These are phyloP conservation scores for Diabrotica undecimpunctata DNA, from an alignment of 1,140 invertebrate genomes.

Conservation along the genomic window DNA sequence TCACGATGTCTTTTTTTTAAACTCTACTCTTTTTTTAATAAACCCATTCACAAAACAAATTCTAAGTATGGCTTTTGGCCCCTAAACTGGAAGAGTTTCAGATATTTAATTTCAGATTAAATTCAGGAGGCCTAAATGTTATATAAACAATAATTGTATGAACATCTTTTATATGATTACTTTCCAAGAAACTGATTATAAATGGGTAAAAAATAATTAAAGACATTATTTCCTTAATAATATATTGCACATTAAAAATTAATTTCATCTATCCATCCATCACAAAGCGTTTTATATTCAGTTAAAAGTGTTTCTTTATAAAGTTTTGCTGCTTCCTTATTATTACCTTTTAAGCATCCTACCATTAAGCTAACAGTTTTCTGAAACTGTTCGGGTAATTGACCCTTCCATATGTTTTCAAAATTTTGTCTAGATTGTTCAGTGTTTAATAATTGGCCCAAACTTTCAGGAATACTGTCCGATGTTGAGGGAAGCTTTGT, in stretches of 20 bases:
- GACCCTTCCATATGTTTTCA: slow-evolving; percentile 24
- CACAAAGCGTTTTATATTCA: slow-evolving; percentile 25
- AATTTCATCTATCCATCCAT: slow-evolving; percentile 22
- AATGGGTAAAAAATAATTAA: too few relatives aligned
- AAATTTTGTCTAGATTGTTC: slow-evolving; percentile 24
- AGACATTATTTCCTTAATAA: too few relatives aligned
- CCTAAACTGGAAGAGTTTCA: too few relatives aligned
- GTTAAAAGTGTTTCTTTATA: slow-evolving; percentile 18
- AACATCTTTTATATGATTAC: too few relatives aligned
- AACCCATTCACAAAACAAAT: too few relatives aligned
- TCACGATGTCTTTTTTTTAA: too few relatives aligned
- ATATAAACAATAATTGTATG: too few relatives aligned
- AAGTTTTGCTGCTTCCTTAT: slow-evolving; percentile 16
- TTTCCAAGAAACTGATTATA: too few relatives aligned
- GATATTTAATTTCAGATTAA: too few relatives aligned
- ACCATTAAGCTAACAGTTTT: slow-evolving; percentile 18
- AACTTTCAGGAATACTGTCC: slow-evolving; percentile 21
- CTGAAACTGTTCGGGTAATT: slow-evolving; percentile 25
- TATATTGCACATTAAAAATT: slow-evolving; percentile 8
- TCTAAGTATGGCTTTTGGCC: too few relatives aligned
- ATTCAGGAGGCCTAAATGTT: too few relatives aligned
- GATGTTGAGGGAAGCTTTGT: slow-evolving; percentile 12
- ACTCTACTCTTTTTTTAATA: too few relatives aligned
- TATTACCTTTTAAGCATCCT: slow-evolving; percentile 6
- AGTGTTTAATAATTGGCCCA: slow-evolving; percentile 17